These are phyloP conservation scores for Apodemia mormo DNA, from an alignment of 2,888 invertebrate genomes.

Conservation along the genomic window DNA sequence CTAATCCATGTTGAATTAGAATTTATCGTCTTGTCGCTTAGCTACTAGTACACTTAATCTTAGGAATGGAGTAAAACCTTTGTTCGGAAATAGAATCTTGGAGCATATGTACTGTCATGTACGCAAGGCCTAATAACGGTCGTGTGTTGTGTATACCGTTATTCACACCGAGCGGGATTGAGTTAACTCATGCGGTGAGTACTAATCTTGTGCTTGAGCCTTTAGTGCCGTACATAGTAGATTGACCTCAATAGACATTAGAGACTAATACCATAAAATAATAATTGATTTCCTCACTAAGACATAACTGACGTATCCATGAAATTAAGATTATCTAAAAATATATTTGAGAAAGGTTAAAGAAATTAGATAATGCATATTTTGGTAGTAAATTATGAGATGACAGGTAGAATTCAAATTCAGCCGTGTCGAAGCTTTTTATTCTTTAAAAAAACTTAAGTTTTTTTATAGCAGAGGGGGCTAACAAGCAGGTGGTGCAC, in stretches of 20 bases:
- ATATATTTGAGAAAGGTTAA: too few species aligned
- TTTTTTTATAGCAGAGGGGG: too few species aligned
- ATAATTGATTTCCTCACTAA: background rate
- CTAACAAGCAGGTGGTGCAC: too few species aligned
- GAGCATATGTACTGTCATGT: constrained; percentile 9
- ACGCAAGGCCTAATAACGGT: constrained; percentile 7
- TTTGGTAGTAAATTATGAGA: too few species aligned
- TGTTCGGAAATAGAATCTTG: background rate
- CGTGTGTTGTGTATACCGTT: constrained; percentile 2
- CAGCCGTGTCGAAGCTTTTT: too few species aligned
- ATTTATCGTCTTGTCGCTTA: background rate
- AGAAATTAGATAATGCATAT: too few species aligned
- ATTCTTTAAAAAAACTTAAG: too few species aligned
- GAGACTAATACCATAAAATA: background rate
- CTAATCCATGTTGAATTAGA: too few species aligned
- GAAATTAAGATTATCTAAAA: background rate
- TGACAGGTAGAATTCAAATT: too few species aligned
- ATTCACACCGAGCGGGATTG: background rate
- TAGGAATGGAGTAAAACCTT: background rate
- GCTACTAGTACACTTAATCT: background rate
- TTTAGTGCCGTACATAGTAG: background rate
- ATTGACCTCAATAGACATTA: background rate
- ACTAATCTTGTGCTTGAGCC: background rate
- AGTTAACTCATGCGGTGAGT: background rate
- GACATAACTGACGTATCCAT: background rate